Base-by-base conservation (phyloP, 2,113 vertebrate genomes). In the Reinhardtius hippoglossoides region DNA sequence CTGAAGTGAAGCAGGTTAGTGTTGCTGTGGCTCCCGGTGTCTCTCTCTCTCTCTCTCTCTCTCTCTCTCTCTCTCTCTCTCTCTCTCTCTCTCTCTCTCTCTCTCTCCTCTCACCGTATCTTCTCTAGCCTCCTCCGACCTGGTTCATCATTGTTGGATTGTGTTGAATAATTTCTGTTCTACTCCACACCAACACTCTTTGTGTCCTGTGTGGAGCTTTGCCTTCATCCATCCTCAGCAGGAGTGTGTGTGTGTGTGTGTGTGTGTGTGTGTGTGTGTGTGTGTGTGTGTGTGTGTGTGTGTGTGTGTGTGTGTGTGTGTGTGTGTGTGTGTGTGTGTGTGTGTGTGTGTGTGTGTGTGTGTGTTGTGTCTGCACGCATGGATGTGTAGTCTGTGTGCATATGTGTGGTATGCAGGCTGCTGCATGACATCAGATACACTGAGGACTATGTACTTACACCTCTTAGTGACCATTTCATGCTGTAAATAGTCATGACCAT, bases 1-100 rank as follows among this genome's bases (percentile, higher is more conserved):
- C 96, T 76, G 96, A 96, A 95, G 94, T 96, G 90, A 92, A 89
- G 93, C 96, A 96, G 96, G 96, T 97, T 84, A 88, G 96, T 95
- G 88, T 61, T 58, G 67, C 65, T 58, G 77, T 60, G 57, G 13
- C 76, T 87, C 35, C 37, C 68, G 71, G 69, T 48, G 50, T 75
- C 18, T 8, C 10, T 24, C 21, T 56, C 10, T 56, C 75, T 54
- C 66, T 67, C 62, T 42, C 4, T 80, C 40, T 35, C 26, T 27
- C 27, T 27, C 27, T 27, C 10, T 56, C 75, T 54, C 66, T 67
- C 62, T 42, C 4, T 80, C 40, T 35, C 26, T 27, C 27, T 27
- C 27, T 75, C 18, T 8, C 10, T 24, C 21, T 56, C 10, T 56
- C 75, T 54, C 66, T 67, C 62, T 42, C 4, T 80, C 40, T 35